Percentiles rank a stretch among this genome's conserved stretches.
These are phyloP conservation scores for Pseudorhombus dupliciocellatus DNA, from an alignment of 2,113 vertebrate genomes.

Conservation along the genomic window DNA sequence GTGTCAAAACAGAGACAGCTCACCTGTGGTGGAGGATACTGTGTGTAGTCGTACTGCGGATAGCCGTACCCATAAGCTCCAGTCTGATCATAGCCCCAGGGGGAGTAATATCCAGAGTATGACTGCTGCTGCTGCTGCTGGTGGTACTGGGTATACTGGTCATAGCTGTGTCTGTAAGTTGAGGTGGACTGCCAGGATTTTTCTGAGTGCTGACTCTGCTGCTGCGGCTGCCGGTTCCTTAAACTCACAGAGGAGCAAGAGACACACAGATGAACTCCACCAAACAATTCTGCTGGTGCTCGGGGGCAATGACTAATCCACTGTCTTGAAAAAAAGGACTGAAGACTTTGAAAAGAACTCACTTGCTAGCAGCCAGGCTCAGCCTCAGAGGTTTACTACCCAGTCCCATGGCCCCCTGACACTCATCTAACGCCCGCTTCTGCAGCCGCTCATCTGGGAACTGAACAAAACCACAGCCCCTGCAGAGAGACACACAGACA, in stretches of 20 bases:
- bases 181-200: slow-evolving; percentile 84
- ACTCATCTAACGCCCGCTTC: slow-evolving; percentile 89
- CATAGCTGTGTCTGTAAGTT: slow-evolving; percentile 81
- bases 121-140: slow-evolving; percentile 91
- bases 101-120: slow-evolving; percentile 87
- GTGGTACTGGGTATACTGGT: slow-evolving; percentile 87
- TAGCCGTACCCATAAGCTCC: slow-evolving; percentile 89
- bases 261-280: not conserved
- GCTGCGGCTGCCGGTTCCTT: slow-evolving; percentile 65
- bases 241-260: slow-evolving; percentile 34
- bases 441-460: slow-evolving; percentile 92
- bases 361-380: slow-evolving; percentile 93
- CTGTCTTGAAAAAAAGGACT: not conserved
- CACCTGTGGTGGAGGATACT: slow-evolving; percentile 88
- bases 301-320: not conserved
- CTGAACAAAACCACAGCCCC: slow-evolving; percentile 96
- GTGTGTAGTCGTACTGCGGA: slow-evolving; percentile 88
- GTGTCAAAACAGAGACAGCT: not conserved
- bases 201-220: slow-evolving; percentile 50
- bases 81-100: slow-evolving; percentile 92
- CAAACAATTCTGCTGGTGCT: not conserved
- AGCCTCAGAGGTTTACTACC: slow-evolving; percentile 90
- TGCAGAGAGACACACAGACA: slow-evolving; percentile 43
- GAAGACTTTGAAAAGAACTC: slow-evolving; percentile 61
- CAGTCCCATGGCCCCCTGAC: slow-evolving; percentile 89